phyloP scores from a whole-genome alignment of 2,888 invertebrate genomes.

The Geotrupes spiniger region DNA sequence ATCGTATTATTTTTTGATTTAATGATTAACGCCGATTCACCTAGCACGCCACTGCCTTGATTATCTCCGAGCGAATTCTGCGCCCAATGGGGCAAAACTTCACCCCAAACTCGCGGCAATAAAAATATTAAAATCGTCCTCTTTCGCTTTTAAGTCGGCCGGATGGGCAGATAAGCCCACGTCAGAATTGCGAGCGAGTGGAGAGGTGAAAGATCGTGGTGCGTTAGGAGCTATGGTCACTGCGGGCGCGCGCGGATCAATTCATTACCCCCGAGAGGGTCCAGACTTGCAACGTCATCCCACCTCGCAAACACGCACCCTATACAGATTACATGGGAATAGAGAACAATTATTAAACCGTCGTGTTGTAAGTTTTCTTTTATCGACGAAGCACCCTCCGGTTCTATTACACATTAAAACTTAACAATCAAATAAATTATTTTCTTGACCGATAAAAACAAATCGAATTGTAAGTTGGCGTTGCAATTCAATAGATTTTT shows the following conservation, averaged over 20 bases:
- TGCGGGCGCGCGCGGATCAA: constrained; percentile 47
- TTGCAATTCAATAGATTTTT: too few relatives aligned
- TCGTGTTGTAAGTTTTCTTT: constrained; percentile 17
- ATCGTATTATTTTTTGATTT: too few relatives aligned
- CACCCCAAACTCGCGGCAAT: too few relatives aligned
- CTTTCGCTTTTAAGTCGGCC: constrained; percentile 22
- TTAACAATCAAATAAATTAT: too few relatives aligned
- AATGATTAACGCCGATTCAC: too few relatives aligned
- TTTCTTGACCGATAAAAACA: too few relatives aligned
- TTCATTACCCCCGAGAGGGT: constrained; percentile 48
- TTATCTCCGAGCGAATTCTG: too few relatives aligned
- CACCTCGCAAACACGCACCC: constrained; percentile 22
- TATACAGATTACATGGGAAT: constrained; percentile 20
- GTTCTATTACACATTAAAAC: too few relatives aligned
- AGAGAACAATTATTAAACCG: constrained; percentile 20
- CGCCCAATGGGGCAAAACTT: too few relatives aligned
- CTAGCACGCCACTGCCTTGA: too few relatives aligned
- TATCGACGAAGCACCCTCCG: not conserved
- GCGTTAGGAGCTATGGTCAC: constrained; percentile 35
- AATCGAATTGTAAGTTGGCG: too few relatives aligned
- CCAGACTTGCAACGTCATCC: constrained; percentile 47
- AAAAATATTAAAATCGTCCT: constrained; percentile 20
- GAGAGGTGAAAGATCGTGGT: constrained; percentile 42
- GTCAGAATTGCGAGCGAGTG: constrained; percentile 17
- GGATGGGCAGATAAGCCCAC: constrained; percentile 24